phyloP scores from a whole-genome alignment of 2,113 vertebrate species.

The Prochilodus magdalenae region DNA sequence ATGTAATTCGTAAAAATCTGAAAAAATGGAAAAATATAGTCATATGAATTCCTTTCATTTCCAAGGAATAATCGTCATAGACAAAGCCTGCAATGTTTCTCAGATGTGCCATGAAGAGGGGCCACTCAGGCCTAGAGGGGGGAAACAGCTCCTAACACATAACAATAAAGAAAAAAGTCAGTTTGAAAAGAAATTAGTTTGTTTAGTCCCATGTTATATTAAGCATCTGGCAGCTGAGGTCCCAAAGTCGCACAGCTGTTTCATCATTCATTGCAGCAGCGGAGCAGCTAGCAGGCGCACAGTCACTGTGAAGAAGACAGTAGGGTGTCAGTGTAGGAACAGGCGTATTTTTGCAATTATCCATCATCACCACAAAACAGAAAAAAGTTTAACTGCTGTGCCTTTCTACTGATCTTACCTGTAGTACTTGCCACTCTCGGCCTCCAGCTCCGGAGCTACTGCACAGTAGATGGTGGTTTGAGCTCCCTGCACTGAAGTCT shows the following conservation, averaged over 20 bases:
- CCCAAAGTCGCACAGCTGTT: constrained; percentile 75
- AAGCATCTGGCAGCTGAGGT: constrained; percentile 75
- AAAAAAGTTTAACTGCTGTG: background rate
- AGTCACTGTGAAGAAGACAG: constrained; percentile 69
- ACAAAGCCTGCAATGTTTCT: too few relatives aligned
- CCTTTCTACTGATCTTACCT: constrained; percentile 62
- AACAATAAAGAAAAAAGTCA: background rate
- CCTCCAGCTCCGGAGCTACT: constrained; percentile 73
- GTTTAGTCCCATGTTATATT: constrained; percentile 72
- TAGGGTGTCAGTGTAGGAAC: background rate
- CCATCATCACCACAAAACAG: background rate
- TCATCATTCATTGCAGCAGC: constrained; percentile 66
- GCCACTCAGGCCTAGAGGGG: background rate
- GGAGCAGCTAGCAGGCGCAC: constrained; percentile 71
- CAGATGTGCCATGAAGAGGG: background rate
- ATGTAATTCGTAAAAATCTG: background rate
- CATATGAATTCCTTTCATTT: background rate
- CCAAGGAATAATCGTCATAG: background rate
- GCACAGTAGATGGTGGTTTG: constrained; percentile 81
- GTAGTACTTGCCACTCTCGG: constrained; percentile 76
- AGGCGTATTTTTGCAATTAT: background rate
- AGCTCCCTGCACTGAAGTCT: constrained; percentile 74
- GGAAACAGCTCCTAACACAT: background rate
- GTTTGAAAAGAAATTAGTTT: background rate
- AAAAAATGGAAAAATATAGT: too few relatives aligned